Conservation (phyloP, 2,113 vertebrate species). For the Porphyrio hochstetteri region DNA sequence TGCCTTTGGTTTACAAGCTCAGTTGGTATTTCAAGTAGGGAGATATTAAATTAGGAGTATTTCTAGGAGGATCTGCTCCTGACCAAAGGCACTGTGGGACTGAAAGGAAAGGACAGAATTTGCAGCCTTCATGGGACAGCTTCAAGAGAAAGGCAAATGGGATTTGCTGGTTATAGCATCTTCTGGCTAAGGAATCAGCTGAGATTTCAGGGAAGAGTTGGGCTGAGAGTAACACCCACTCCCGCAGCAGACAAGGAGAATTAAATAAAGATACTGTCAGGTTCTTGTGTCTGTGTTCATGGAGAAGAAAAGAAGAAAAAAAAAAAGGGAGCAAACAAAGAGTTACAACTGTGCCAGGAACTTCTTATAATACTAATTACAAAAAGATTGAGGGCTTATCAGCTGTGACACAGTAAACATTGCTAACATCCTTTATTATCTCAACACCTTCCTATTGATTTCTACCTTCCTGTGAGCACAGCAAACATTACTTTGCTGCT, state of each 20-base stretch:
- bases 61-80: background rate
- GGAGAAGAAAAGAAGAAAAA: background rate
- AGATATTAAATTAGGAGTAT: background rate
- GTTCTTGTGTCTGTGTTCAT: background rate
- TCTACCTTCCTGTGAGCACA: background rate
- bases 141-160: background rate
- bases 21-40: background rate
- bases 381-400: background rate
- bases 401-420: background rate
- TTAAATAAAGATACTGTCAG: background rate
- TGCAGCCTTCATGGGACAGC: background rate
- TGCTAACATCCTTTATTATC: background rate
- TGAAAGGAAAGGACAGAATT: background rate
- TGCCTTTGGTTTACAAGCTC: background rate
- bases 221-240: background rate
- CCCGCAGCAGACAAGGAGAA: background rate
- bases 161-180: background rate
- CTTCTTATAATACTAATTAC: background rate
- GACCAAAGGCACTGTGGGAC: background rate
- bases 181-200: background rate
- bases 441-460: background rate
- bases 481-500: background rate
- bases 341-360: background rate
- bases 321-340: background rate
- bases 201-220: background rate